Evolutionary conservation across 1,140 invertebrate genomes (phyloP).

Genomic region (Lucilia cuprina): DNA sequence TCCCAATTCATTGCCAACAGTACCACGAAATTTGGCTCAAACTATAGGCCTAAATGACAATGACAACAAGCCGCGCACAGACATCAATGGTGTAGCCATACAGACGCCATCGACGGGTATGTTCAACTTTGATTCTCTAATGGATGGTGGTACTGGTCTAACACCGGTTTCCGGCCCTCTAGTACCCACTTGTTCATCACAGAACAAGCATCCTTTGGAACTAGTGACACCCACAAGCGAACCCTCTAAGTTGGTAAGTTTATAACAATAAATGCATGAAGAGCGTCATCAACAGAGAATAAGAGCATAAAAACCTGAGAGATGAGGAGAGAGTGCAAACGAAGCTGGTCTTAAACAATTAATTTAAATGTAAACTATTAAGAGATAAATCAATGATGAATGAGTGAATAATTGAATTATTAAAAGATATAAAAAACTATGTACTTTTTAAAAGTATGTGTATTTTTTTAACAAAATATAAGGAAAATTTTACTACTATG

Average conservation of each 20-base stretch:
- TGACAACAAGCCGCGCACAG: conserved; percentile 61
- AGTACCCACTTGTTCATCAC: conserved; percentile 72
- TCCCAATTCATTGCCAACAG: conserved; percentile 69
- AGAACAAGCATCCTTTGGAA: conserved; percentile 72
- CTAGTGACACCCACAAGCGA: conserved; percentile 74
- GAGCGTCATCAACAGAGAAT: conserved; percentile 3
- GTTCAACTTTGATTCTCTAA: conserved; percentile 91
- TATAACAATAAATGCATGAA: conserved; percentile 66
- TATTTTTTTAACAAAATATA: conserved; percentile 43
- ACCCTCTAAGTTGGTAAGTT: conserved; percentile 76
- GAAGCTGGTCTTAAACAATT: conserved; percentile 34
- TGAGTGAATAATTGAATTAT: conserved; percentile 5
- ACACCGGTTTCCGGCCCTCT: conserved; percentile 80
- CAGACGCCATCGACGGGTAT: conserved; percentile 86
- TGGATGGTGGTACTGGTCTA: conserved; percentile 90
- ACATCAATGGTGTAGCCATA: conserved; percentile 80
- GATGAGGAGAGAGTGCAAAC: conserved; percentile 32
- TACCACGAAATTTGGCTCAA: conserved; percentile 53
- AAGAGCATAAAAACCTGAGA: conserved; percentile 18
- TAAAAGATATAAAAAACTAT: background rate
- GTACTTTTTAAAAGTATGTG: conserved; percentile 28
- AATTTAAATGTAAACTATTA: conserved; percentile 20
- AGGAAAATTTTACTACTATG: background rate
- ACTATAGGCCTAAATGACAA: conserved; percentile 41
- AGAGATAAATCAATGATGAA: background rate